Conservation (phyloP, 2,888 invertebrate genomes). For the Polydesmus complanatus region DNA sequence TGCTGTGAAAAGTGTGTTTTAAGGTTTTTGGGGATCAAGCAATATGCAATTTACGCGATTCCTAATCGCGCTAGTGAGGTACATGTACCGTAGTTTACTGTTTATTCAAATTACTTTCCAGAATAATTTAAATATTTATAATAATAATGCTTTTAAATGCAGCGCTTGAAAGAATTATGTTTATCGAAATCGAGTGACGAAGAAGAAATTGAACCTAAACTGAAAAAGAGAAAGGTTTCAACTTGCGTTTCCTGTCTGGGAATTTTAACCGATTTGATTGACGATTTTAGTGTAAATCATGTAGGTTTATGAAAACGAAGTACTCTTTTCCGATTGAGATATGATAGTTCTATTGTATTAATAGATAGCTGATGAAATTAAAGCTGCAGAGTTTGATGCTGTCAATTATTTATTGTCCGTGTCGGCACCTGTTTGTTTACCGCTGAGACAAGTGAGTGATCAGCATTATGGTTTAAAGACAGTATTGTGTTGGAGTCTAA, state of each 20-base stretch:
- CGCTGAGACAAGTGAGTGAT: constrained; percentile 42
- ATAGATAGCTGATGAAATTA: constrained; percentile 19
- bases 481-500: not conserved
- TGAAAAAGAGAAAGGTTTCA: constrained; percentile 38
- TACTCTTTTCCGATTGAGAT: not conserved
- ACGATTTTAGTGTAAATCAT: constrained; percentile 8
- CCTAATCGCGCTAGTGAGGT: constrained; percentile 1
- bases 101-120: not conserved
- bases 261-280: constrained; percentile 43
- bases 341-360: not conserved
- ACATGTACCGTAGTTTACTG: not conserved
- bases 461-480: not conserved
- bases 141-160: not conserved
- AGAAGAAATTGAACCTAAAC: constrained; percentile 23
- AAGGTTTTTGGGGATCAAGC: constrained; percentile 49
- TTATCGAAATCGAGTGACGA: not conserved
- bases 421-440: constrained; percentile 51
- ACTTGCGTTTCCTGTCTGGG: constrained; percentile 59
- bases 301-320: not conserved
- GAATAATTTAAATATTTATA: not conserved
- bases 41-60: constrained; percentile 18
- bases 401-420: constrained; percentile 52
- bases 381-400: constrained; percentile 44
- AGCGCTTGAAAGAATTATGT: not conserved
- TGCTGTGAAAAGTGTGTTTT: constrained; percentile 55